phyloP scores from a whole-genome alignment of 2,113 vertebrate genomes.

The Passer montanus region DNA sequence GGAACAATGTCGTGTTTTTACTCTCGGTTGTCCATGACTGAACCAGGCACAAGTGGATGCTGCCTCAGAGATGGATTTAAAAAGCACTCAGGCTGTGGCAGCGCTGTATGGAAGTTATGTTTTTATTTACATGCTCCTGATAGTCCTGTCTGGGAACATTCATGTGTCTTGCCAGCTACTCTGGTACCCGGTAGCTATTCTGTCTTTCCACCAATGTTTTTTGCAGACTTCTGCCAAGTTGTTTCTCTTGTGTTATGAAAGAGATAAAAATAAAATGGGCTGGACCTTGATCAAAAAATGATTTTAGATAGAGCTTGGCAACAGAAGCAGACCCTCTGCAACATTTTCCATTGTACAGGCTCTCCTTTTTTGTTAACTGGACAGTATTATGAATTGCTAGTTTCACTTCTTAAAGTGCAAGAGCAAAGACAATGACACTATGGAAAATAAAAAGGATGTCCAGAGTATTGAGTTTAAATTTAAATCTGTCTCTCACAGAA shows the following conservation, averaged over 20 bases:
- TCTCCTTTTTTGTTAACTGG: slow-evolving; percentile 32
- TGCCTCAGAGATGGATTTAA: neutral
- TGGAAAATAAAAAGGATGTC: slow-evolving; percentile 63
- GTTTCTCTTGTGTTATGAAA: slow-evolving; percentile 41
- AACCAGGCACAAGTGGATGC: accelerated
- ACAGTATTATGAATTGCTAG: slow-evolving; percentile 51
- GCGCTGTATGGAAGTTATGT: neutral
- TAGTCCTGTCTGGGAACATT: neutral
- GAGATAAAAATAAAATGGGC: slow-evolving; percentile 60
- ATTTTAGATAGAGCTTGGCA: slow-evolving; percentile 59
- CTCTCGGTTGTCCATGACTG: accelerated
- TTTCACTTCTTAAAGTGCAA: slow-evolving; percentile 37
- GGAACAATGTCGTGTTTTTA: neutral
- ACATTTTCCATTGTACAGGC: slow-evolving; percentile 63
- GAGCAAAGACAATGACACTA: slow-evolving; percentile 67
- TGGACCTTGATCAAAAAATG: slow-evolving; percentile 48
- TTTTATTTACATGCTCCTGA: slow-evolving; percentile 5
- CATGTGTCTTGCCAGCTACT: neutral
- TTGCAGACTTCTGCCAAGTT: slow-evolving; percentile 20
- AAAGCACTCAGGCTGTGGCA: neutral
- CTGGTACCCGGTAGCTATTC: neutral
- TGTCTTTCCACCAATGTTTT: neutral
- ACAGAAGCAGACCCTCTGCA: slow-evolving; percentile 28
- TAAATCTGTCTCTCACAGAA: slow-evolving; percentile 32
- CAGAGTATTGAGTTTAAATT: slow-evolving; percentile 52